Percentiles rank a stretch among this genome's conserved stretches.
These are phyloP conservation scores for Himalopsyche kuldschensis DNA, from an alignment of 2,888 invertebrate genomes.

Conservation along the genomic window DNA sequence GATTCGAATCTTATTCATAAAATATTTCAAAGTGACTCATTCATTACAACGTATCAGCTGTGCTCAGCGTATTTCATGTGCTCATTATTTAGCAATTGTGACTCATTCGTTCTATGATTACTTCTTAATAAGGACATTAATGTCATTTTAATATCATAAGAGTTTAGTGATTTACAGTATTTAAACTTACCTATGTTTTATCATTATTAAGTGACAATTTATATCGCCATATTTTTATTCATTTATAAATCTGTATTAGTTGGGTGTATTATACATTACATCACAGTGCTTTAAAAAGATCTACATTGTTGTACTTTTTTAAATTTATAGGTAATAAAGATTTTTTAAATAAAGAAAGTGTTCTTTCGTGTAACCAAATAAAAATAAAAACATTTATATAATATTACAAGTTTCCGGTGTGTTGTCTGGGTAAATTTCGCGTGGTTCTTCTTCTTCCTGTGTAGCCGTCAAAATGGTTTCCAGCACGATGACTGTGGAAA, in stretches of 20 bases:
- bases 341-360: no score
- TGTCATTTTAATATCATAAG: neutral
- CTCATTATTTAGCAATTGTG: neutral
- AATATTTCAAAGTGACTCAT: neutral
- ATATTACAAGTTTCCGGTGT: no score
- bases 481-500: constrained; percentile 59
- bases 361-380: neutral
- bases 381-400: neutral
- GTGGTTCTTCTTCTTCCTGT: neutral
- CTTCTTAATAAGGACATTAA: neutral
- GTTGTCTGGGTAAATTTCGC: neutral
- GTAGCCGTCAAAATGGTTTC: constrained; percentile 50
- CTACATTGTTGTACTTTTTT: no score
- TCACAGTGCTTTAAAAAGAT: neutral
- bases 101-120: neutral
- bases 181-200: neutral
- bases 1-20: neutral
- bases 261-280: neutral
- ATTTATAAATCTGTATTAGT: no score
- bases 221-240: no score
- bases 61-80: neutral
- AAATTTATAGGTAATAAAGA: neutral
- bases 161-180: neutral
- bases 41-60: neutral
- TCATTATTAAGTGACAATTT: neutral